Conservation (phyloP, 2,888 invertebrate genomes). For the Chloroclysta siterata region DNA sequence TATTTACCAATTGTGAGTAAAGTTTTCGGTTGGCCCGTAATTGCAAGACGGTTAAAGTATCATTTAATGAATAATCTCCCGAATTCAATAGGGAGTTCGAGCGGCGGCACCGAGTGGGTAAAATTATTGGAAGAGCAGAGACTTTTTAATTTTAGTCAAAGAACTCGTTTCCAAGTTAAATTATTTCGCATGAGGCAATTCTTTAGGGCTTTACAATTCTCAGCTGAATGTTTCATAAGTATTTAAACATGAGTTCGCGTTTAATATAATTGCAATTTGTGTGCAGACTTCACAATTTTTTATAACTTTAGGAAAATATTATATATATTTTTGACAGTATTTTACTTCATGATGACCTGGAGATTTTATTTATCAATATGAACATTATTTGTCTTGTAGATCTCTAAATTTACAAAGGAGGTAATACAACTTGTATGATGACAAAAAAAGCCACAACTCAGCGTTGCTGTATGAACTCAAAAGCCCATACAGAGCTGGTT, state of each 20-base stretch:
- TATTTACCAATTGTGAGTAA: constrained; percentile 82
- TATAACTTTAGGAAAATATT: neutral
- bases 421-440: no score
- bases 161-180: constrained; percentile 71
- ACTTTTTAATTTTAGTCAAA: constrained; percentile 67
- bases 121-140: constrained; percentile 63
- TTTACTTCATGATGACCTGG: no score
- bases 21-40: constrained; percentile 70
- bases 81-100: constrained; percentile 65
- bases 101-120: constrained; percentile 59
- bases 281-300: constrained; percentile 8
- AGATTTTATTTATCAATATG: no score
- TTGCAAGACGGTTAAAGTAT: constrained; percentile 76
- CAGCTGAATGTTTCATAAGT: constrained; percentile 61
- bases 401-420: no score
- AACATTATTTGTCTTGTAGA: no score
- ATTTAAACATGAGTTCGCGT: constrained; percentile 46
- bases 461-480: no score
- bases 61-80: constrained; percentile 74
- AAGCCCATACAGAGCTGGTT: no score
- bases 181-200: constrained; percentile 73
- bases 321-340: no score
- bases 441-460: no score
- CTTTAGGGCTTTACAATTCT: constrained; percentile 69
- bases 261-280: constrained; percentile 30